Conservation (phyloP, 2,113 vertebrate species). For the Rhinogobius similis region DNA sequence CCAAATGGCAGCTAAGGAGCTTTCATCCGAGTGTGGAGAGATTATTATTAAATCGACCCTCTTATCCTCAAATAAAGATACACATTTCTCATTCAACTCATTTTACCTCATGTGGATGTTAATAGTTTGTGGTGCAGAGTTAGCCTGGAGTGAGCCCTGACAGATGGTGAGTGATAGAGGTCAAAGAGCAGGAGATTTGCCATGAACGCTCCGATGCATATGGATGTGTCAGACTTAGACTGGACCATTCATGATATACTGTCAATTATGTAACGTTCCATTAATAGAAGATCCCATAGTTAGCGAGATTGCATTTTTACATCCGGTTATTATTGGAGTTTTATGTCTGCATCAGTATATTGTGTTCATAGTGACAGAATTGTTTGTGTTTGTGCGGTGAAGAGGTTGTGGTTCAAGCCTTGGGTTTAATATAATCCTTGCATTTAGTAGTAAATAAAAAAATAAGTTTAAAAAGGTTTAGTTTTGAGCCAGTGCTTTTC, state of each 20-base stretch:
- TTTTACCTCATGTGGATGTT: not conserved
- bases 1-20: too few relatives aligned
- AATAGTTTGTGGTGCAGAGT: not conserved
- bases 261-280: constrained; percentile 14
- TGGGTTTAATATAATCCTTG: too few relatives aligned
- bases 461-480: too few relatives aligned
- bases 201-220: not conserved
- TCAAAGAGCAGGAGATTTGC: constrained; percentile 6
- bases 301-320: not conserved
- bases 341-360: not conserved
- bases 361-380: not conserved
- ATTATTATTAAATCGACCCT: too few relatives aligned
- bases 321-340: not conserved
- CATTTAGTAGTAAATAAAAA: too few relatives aligned
- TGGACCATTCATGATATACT: constrained; percentile 22
- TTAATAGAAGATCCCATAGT: not conserved
- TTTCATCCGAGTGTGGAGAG: too few relatives aligned
- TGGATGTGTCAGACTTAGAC: constrained; percentile 19
- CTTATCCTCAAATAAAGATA: too few relatives aligned
- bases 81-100: not conserved
- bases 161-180: constrained; percentile 17
- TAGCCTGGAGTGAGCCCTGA: constrained; percentile 1
- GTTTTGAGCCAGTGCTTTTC: too few relatives aligned
- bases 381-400: too few relatives aligned
- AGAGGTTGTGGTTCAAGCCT: too few relatives aligned